A percentile compares a stretch with the other conserved stretches of the same genome.
These are phyloP conservation scores for Taenioides sp. DNA, from an alignment of 2,797 vertebrate species.

Conservation along the genomic window DNA sequence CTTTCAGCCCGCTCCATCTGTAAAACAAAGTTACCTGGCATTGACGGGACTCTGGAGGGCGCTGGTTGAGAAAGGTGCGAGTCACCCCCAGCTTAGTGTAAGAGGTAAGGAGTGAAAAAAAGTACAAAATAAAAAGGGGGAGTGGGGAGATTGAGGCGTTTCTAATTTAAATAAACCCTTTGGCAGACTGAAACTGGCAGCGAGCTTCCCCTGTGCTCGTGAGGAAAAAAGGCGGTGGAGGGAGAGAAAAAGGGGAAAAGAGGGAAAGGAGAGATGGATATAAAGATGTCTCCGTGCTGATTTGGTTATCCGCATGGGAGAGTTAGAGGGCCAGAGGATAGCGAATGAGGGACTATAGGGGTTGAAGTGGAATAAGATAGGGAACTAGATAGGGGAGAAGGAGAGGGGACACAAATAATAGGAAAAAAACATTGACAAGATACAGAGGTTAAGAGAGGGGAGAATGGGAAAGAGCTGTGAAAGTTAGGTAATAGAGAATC, in stretches of 20 bases:
- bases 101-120: slow-evolving; percentile 46
- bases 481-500: slow-evolving; percentile 64
- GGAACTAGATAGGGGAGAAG: slow-evolving; percentile 51
- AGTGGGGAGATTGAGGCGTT: slow-evolving; percentile 77
- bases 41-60: slow-evolving; percentile 73
- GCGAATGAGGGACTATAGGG: slow-evolving; percentile 56
- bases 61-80: slow-evolving; percentile 58
- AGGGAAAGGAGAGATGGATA: slow-evolving; percentile 67
- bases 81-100: slow-evolving; percentile 57
- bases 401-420: slow-evolving; percentile 63
- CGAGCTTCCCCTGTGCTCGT: slow-evolving; percentile 77
- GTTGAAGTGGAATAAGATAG: slow-evolving; percentile 65
- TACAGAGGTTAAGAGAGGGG: slow-evolving; percentile 49
- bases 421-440: slow-evolving; percentile 60
- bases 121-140: slow-evolving; percentile 19
- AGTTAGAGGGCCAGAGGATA: slow-evolving; percentile 59
- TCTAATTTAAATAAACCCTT: slow-evolving; percentile 86
- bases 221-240: slow-evolving; percentile 67
- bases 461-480: slow-evolving; percentile 63
- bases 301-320: slow-evolving; percentile 69
- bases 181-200: slow-evolving; percentile 84
- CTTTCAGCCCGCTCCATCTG: slow-evolving; percentile 65
- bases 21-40: slow-evolving; percentile 78
- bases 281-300: slow-evolving; percentile 68
- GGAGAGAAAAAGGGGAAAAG: slow-evolving; percentile 64